phyloP scores from a whole-genome alignment of 2,888 invertebrate genomes.

The Drosophila kokeensis region DNA sequence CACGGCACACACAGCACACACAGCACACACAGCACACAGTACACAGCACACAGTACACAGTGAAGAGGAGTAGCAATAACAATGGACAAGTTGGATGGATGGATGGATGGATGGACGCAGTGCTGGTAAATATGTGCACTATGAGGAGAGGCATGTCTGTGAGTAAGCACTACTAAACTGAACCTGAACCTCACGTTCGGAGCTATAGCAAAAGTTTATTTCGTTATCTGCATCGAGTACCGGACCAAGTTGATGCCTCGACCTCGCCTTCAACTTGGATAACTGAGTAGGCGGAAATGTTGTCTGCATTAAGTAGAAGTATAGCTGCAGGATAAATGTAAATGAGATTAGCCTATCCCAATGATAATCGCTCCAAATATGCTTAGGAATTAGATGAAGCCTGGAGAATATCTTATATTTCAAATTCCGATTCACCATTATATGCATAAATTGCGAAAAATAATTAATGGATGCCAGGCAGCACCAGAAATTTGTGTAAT shows the following conservation, averaged over 20 bases:
- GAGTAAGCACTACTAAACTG: conserved; percentile 37
- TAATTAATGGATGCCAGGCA: not conserved
- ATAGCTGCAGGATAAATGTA: not conserved
- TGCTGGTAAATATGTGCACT: conserved; percentile 42
- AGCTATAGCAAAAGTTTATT: conserved; percentile 32
- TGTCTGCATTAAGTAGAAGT: not conserved
- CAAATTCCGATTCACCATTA: not conserved
- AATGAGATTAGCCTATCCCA: conserved; percentile 2
- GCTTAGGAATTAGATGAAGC: not conserved
- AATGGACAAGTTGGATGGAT: conserved; percentile 30
- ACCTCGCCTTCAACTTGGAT: conserved; percentile 25
- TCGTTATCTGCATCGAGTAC: conserved; percentile 25
- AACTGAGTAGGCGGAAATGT: conserved; percentile 5
- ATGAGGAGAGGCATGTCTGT: conserved; percentile 24
- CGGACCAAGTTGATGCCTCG: conserved; percentile 14
- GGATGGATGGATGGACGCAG: conserved; percentile 8
- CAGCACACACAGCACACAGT: not conserved
- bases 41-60: conserved; percentile 1
- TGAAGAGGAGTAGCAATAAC: conserved; percentile 33
- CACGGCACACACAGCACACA: not conserved
- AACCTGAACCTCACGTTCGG: conserved; percentile 48
- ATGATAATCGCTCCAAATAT: not conserved
- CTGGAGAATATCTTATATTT: not conserved
- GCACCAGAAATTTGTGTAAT: not conserved
- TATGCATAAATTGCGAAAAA: not conserved